These are phyloP conservation scores for Calliphora vomitoria DNA, from an alignment of 2,888 invertebrate species.

Conservation along the genomic window DNA sequence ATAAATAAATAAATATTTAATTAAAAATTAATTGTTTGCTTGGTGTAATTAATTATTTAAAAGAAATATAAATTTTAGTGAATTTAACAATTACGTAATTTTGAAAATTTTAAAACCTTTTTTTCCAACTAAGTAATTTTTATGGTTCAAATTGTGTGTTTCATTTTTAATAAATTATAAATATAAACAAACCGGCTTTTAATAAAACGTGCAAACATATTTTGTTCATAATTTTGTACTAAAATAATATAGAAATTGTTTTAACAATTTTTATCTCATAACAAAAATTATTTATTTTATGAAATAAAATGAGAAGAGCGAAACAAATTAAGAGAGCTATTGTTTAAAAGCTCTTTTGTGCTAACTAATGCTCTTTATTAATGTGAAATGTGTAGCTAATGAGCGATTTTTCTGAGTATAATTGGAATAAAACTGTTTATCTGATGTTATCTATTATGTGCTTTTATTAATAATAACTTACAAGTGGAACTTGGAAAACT, in stretches of 20 bases:
- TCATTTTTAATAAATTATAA: background rate
- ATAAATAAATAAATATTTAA: background rate
- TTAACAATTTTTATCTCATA: conserved; percentile 45
- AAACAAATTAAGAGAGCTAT: background rate
- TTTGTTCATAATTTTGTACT: conserved; percentile 57
- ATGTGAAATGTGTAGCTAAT: background rate
- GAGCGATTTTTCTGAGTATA: background rate
- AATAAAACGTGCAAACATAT: conserved; percentile 48
- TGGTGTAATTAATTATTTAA: too few relatives aligned
- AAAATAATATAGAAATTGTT: conserved; percentile 19
- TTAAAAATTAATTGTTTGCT: too few relatives aligned
- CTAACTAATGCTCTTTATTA: background rate
- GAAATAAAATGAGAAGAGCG: conserved; percentile 13
- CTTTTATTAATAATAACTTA: too few relatives aligned
- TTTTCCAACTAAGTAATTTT: background rate
- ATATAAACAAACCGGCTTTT: conserved; percentile 57
- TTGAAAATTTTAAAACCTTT: conserved; percentile 9
- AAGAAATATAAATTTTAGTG: background rate
- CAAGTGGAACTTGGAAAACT: too few relatives aligned
- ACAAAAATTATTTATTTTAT: conserved; percentile 45
- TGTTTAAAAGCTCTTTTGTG: background rate
- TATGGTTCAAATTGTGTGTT: background rate
- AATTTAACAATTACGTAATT: conserved; percentile 16
- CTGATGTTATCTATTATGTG: too few relatives aligned
- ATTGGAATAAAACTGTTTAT: too few relatives aligned